Evolutionary conservation across 1,140 invertebrate genomes (phyloP).

Genomic region (Cotesia glomerata): DNA sequence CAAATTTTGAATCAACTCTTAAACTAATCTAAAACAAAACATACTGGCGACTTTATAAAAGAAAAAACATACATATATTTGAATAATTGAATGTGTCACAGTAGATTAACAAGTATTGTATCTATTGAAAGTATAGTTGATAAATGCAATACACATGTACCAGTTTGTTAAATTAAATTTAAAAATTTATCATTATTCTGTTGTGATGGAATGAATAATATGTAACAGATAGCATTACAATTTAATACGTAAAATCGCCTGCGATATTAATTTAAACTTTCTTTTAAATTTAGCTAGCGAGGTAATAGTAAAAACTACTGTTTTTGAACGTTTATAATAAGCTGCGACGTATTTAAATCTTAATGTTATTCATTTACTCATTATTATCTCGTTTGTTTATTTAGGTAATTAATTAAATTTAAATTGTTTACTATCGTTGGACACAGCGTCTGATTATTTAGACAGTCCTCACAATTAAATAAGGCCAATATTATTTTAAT

Average conservation of each 20-base stretch:
- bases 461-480: neutral
- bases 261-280: constrained; percentile 49
- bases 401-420: neutral
- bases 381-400: neutral
- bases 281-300: constrained; percentile 39
- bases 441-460: neutral
- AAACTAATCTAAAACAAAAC: neutral
- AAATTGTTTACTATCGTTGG: too few relatives aligned
- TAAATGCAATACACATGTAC: constrained; percentile 44
- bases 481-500: neutral
- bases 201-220: constrained; percentile 53
- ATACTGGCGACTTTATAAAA: too few relatives aligned
- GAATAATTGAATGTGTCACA: constrained; percentile 39
- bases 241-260: constrained; percentile 57
- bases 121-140: constrained; percentile 13
- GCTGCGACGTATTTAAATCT: neutral
- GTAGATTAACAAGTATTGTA: constrained; percentile 6
- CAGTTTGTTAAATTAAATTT: neutral
- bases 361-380: neutral
- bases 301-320: neutral
- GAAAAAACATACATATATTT: neutral
- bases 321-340: neutral
- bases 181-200: neutral
- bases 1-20: neutral
- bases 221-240: constrained; percentile 33